These are phyloP conservation scores for Eremophila alpestris DNA, from an alignment of 2,797 vertebrate species.

Conservation along the genomic window DNA sequence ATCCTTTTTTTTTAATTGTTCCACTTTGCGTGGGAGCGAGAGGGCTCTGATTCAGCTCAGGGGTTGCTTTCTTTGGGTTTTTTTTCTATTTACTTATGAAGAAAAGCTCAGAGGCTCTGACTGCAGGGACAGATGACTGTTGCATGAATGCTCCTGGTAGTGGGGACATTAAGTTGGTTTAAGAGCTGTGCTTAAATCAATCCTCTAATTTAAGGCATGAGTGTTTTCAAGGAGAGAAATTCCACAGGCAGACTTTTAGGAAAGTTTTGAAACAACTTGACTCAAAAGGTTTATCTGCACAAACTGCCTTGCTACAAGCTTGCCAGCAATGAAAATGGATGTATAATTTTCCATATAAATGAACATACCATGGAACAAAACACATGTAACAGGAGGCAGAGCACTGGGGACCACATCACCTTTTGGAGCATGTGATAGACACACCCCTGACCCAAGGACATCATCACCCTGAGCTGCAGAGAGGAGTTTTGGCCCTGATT, in stretches of 20 bases:
- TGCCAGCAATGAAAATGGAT: not conserved
- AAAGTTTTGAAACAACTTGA: not conserved
- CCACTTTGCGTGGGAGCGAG: not conserved
- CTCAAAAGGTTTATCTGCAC: not conserved
- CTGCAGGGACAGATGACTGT: not conserved
- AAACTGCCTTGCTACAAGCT: not conserved
- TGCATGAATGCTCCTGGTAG: not conserved
- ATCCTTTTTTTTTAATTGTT: not conserved
- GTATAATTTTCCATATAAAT: fast-evolving
- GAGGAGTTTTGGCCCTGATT: not conserved
- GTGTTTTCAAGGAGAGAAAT: not conserved
- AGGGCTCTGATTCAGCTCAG: not conserved
- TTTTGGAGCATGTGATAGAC: not conserved
- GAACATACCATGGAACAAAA: not conserved
- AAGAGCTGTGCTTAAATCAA: not conserved
- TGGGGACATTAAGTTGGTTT: not conserved
- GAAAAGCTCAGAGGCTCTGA: not conserved
- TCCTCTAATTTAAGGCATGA: not conserved
- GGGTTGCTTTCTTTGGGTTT: not conserved
- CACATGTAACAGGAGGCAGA: not conserved
- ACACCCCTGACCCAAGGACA: fast-evolving
- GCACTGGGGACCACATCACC: no score
- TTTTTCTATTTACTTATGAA: not conserved
- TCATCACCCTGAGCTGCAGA: not conserved
- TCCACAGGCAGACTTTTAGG: not conserved